Evolutionary conservation across 1,140 invertebrate species (phyloP).

Genomic region (Calephelis virginiensis): DNA sequence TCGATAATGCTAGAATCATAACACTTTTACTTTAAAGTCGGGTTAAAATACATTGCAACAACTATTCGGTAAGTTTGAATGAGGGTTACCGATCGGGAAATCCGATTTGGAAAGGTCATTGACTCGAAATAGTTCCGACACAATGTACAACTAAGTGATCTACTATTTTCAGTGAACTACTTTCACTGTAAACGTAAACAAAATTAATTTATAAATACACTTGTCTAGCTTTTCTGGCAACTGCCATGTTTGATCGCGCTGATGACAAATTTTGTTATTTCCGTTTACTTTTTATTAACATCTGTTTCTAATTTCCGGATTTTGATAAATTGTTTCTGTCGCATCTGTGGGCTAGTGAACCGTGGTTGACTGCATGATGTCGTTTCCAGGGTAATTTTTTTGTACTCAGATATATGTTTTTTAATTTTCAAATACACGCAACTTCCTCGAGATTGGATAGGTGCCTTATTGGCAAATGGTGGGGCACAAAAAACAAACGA

Average conservation of each 20-base stretch:
- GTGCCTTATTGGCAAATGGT: too few species aligned
- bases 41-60: too few species aligned
- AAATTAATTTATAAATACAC: conserved; percentile 14
- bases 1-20: too few species aligned
- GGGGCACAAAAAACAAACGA: too few species aligned
- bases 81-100: background rate
- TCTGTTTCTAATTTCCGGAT: background rate
- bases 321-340: too few species aligned
- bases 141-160: background rate
- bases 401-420: too few species aligned
- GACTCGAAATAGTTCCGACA: background rate
- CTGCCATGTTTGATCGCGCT: conserved; percentile 10
- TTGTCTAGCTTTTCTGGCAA: conserved; percentile 8
- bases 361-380: too few species aligned
- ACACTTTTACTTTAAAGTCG: too few species aligned
- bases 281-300: background rate
- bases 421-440: too few species aligned
- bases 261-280: conserved; percentile 9
- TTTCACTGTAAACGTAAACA: conserved; percentile 8
- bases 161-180: conserved; percentile 13
- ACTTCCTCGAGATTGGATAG: too few species aligned
- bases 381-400: too few species aligned
- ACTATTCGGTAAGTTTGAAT: background rate
- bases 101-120: background rate
- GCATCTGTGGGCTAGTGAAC: too few species aligned